These are phyloP conservation scores for Paramormyrops kingsleyae DNA, from an alignment of 2,113 vertebrate species.

Conservation along the genomic window DNA sequence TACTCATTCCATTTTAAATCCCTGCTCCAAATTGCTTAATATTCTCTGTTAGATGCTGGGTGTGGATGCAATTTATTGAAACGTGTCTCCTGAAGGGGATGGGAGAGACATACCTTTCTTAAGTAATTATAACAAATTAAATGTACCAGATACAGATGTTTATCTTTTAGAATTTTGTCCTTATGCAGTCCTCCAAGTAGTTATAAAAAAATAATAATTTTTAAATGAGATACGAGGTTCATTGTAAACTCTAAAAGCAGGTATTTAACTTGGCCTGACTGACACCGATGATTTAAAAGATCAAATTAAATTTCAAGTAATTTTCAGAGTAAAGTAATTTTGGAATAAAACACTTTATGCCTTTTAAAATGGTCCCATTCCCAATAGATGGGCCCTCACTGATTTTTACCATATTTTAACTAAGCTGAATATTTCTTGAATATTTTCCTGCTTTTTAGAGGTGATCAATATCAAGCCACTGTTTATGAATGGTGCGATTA, in stretches of 20 bases:
- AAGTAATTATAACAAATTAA: constrained; percentile 11
- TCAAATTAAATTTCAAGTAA: background rate
- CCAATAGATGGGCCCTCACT: background rate
- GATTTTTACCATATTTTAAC: background rate
- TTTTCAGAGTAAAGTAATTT: background rate
- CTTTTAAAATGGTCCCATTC: background rate
- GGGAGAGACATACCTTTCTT: background rate
- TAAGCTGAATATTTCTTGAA: background rate
- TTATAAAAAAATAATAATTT: background rate
- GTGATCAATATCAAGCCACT: background rate
- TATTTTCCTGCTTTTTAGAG: background rate
- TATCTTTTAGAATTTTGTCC: constrained; percentile 5
- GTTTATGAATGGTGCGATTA: constrained; percentile 1
- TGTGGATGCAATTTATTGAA: constrained; percentile 13
- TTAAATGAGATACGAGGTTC: background rate
- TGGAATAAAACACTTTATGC: background rate
- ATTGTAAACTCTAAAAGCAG: background rate
- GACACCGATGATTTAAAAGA: background rate
- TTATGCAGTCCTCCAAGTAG: background rate
- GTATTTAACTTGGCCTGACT: background rate
- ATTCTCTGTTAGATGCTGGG: constrained; percentile 2
- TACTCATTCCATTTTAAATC: constrained; percentile 11
- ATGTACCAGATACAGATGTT: background rate
- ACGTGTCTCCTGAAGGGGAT: constrained; percentile 7
- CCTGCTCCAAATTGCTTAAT: constrained; percentile 13